Evolutionary conservation across 2,113 vertebrate genomes (phyloP), one percentile per base, ranked within the genome.

Genomic region (Myrmecophaga tridactyla): DNA sequence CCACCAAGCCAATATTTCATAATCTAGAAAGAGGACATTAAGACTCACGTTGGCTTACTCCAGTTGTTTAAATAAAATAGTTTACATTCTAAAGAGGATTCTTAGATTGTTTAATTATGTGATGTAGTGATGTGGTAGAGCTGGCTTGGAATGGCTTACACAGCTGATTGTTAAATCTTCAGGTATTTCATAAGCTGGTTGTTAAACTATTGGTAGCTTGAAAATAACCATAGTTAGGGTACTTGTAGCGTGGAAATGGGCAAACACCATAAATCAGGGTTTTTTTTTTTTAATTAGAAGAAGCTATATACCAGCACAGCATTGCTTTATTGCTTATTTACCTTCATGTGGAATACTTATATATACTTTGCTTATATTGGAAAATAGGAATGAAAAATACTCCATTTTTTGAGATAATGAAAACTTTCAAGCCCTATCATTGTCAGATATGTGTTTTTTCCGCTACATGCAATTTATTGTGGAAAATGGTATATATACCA

Each of bases 251-350:
- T 78, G 41, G 63, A 83, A 91, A 84, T 51, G 69, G 43, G 39
- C 39, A 96, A 95, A 90, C 84, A 48, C 58, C 77, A 70, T 63
- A 90, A 92, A 88, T 84, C 53, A 89, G 41, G 17, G 27, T 81
- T 94, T 90, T 77, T 53, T 53, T 56, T 56, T 56, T 56, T 56
- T 56, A 17, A 86, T 90, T 97, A 6, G 3, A 60, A 93, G 67
- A 72, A 23, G 10, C 67, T 20, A 18, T 72, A 31, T 48, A 63
- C 43, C 58, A 73, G 39, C 31, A 94, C 41, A 82, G n/a, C 4
- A 62, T 14, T 82, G 25, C 2, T 46, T 46, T 88, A 73, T 82
- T 75, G 51, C 31, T 90, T 23, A n/a, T n/a, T 75, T 92, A 78
- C 93, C 86, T 86, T 84, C 41, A 62, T 87, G 43, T 39, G n/a